Evolutionary conservation across 2,797 vertebrate genomes (phyloP).

Genomic region (Perodicticus potto): DNA sequence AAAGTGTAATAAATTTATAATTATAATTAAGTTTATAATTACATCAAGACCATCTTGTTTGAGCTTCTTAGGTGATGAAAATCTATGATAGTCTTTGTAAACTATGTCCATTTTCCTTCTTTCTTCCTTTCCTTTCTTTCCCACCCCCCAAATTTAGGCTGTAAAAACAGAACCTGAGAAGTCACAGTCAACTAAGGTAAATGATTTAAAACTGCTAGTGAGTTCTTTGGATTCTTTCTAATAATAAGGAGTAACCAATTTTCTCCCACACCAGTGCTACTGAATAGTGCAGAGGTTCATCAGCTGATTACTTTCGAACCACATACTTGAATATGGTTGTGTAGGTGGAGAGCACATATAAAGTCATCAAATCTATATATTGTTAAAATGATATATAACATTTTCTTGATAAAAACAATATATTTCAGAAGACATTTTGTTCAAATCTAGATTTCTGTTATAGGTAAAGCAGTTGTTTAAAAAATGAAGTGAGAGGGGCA

Average conservation of each 20-base stretch:
- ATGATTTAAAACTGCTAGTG: conserved; percentile 32
- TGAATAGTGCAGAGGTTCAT: not conserved
- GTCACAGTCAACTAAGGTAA: conserved; percentile 75
- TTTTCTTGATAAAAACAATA: conserved; percentile 8
- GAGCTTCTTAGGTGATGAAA: conserved; percentile 44
- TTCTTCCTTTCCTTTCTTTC: not conserved
- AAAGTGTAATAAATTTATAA: not conserved
- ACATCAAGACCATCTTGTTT: conserved; percentile 8
- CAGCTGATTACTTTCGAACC: conserved; percentile 32
- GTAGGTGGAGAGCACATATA: not conserved
- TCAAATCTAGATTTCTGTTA: not conserved
- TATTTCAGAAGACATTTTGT: conserved; percentile 51
- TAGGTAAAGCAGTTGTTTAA: not conserved
- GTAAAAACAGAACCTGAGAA: conserved; percentile 75
- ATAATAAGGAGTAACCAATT: not conserved
- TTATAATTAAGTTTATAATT: not conserved
- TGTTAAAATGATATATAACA: not conserved
- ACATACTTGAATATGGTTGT: not conserved
- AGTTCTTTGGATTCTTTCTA: not conserved
- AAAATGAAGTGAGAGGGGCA: not conserved
- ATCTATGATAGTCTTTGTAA: not conserved
- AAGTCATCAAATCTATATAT: conserved; percentile 13
- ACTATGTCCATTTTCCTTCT: not conserved
- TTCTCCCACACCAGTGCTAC: not conserved
- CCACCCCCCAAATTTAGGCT: conserved; percentile 53